Conservation (phyloP, 2,797 vertebrate species). For the Astyanax mexicanus region DNA sequence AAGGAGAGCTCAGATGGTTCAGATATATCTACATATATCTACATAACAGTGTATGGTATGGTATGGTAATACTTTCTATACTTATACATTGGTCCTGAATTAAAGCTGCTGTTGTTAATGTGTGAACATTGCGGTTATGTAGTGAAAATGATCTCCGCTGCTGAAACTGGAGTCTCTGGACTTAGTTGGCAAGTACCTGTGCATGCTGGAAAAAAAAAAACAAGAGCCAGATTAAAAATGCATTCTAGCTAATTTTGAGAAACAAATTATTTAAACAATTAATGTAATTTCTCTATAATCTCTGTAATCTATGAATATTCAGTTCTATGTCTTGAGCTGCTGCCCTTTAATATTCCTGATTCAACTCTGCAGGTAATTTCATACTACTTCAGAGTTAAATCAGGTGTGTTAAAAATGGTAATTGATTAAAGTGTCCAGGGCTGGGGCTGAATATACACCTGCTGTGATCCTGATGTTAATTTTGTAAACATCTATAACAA, state of each 20-base stretch:
- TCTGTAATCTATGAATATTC: not conserved
- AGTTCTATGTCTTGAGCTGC: not conserved
- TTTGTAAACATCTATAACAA: not conserved
- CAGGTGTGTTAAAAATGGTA: too few relatives aligned
- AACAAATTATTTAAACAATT: not conserved
- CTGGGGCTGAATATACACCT: slow-evolving; percentile 25
- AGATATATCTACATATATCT: too few relatives aligned
- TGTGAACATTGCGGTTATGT: slow-evolving; percentile 35
- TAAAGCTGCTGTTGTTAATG: slow-evolving; percentile 18
- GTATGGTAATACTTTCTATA: too few relatives aligned
- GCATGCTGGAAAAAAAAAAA: slow-evolving; percentile 37
- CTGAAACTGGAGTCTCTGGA: slow-evolving; percentile 39
- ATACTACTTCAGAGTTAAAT: too few relatives aligned
- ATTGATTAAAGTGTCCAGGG: too few relatives aligned
- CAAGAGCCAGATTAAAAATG: slow-evolving; percentile 3
- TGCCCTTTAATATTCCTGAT: not conserved
- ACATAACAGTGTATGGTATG: too few relatives aligned
- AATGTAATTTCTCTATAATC: not conserved
- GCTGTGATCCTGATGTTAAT: slow-evolving; percentile 8
- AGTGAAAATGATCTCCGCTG: not conserved
- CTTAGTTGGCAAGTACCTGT: slow-evolving; percentile 44
- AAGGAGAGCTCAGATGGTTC: too few relatives aligned
- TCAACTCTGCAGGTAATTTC: not conserved
- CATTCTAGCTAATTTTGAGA: slow-evolving; percentile 9
- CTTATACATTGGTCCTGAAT: not conserved